Conservation (phyloP, 2,888 invertebrate genomes). For the Melinopterus prodromus region DNA sequence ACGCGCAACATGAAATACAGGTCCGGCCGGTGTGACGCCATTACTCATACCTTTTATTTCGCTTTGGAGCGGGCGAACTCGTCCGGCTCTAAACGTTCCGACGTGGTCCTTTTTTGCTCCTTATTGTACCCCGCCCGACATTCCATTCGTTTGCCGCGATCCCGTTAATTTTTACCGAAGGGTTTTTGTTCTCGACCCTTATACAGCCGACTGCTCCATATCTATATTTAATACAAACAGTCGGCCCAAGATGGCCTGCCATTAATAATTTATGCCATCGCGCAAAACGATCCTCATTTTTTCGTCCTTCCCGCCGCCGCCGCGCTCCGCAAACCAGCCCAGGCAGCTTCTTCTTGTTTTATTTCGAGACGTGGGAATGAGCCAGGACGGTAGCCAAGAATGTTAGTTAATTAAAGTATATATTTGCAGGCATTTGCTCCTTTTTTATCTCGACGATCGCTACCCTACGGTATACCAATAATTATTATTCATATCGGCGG, state of each 20-base stretch:
- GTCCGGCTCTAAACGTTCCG: conserved; percentile 14
- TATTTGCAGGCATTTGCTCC: conserved; percentile 21
- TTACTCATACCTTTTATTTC: conserved; percentile 62
- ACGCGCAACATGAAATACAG: conserved; percentile 61
- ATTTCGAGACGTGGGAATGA: conserved; percentile 32
- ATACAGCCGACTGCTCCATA: conserved; percentile 14
- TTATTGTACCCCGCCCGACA: neutral
- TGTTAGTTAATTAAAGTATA: conserved; percentile 33
- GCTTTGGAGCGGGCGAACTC: conserved; percentile 49
- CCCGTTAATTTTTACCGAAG: conserved; percentile 21
- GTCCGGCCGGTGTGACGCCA: conserved; percentile 61
- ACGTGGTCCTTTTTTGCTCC: conserved; percentile 11
- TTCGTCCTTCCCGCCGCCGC: neutral
- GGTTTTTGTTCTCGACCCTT: conserved; percentile 26
- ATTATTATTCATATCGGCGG: neutral
- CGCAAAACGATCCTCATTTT: conserved; percentile 17
- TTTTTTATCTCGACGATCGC: conserved; percentile 10
- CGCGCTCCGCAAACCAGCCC: neutral
- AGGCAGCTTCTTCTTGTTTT: conserved; percentile 24
- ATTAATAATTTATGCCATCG: conserved; percentile 23
- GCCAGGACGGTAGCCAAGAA: conserved; percentile 29
- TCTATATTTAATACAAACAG: conserved; percentile 23
- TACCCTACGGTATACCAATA: neutral
- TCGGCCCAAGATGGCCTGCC: conserved; percentile 22
- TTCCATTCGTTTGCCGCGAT: conserved; percentile 16